Conservation (phyloP, 1,140 invertebrate species). For the Arion vulgaris region DNA sequence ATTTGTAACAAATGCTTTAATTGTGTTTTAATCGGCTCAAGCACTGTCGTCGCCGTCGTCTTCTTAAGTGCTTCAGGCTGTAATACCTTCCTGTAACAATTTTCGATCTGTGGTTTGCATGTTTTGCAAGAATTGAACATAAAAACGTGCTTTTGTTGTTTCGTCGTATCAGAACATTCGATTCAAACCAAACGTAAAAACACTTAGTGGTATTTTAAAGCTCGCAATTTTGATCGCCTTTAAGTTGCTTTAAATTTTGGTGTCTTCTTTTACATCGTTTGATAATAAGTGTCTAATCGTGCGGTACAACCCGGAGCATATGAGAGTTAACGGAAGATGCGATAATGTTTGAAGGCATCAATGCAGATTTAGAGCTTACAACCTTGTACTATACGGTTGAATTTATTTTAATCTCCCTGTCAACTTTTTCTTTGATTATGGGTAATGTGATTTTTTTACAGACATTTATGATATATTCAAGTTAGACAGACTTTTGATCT, state of each 20-base stretch:
- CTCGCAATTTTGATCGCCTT: neutral
- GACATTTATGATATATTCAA: too few relatives aligned
- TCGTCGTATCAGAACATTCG: neutral
- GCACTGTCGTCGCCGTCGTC: too few relatives aligned
- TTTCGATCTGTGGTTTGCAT: neutral
- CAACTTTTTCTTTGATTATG: neutral
- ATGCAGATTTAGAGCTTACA: too few relatives aligned
- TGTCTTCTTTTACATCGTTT: neutral
- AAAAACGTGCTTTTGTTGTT: constrained; percentile 1
- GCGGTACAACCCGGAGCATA: neutral
- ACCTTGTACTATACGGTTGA: neutral
- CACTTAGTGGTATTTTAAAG: neutral
- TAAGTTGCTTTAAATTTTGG: neutral
- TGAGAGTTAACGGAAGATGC: neutral
- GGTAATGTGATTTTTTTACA: too few relatives aligned
- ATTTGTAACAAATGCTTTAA: constrained; percentile 5
- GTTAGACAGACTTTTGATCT: too few relatives aligned
- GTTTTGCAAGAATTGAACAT: neutral
- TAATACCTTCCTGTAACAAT: neutral
- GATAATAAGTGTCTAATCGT: neutral
- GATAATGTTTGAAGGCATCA: neutral
- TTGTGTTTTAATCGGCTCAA: constrained; percentile 1
- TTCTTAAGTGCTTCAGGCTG: neutral
- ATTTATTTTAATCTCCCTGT: neutral
- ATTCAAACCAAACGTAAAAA: neutral